phyloP scores from a whole-genome alignment of 2,888 invertebrate species.

The Salticus scenicus region DNA sequence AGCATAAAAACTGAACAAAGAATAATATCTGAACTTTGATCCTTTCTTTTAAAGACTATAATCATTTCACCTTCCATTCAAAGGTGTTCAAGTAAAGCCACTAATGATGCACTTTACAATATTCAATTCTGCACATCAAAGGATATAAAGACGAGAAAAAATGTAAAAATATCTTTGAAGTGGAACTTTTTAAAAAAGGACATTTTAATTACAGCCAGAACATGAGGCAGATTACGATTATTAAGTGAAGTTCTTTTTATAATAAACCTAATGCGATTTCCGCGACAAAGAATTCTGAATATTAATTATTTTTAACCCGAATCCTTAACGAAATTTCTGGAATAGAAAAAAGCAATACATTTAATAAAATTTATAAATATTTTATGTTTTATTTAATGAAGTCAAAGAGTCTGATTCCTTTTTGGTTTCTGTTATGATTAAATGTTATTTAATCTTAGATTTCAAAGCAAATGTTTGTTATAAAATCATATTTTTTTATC shows the following conservation, averaged over 20 bases:
- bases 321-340: too few relatives aligned
- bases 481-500: too few relatives aligned
- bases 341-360: too few relatives aligned
- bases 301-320: not conserved
- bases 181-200: not conserved
- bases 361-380: too few relatives aligned
- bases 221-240: not conserved
- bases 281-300: not conserved
- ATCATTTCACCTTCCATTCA: not conserved
- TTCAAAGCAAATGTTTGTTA: too few relatives aligned
- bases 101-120: not conserved
- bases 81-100: not conserved
- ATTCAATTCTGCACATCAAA: not conserved
- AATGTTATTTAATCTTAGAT: too few relatives aligned
- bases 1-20: too few relatives aligned
- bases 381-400: too few relatives aligned
- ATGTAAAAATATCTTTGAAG: not conserved
- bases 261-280: not conserved
- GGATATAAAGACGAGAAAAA: not conserved
- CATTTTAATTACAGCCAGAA: not conserved
- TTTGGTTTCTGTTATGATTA: too few relatives aligned
- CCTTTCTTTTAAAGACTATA: not conserved
- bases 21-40: not conserved
- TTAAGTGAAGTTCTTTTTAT: not conserved
- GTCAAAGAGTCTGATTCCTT: too few relatives aligned